These are phyloP conservation scores for Chloroceryle aenea DNA, from an alignment of 2,113 vertebrate genomes.

Conservation along the genomic window DNA sequence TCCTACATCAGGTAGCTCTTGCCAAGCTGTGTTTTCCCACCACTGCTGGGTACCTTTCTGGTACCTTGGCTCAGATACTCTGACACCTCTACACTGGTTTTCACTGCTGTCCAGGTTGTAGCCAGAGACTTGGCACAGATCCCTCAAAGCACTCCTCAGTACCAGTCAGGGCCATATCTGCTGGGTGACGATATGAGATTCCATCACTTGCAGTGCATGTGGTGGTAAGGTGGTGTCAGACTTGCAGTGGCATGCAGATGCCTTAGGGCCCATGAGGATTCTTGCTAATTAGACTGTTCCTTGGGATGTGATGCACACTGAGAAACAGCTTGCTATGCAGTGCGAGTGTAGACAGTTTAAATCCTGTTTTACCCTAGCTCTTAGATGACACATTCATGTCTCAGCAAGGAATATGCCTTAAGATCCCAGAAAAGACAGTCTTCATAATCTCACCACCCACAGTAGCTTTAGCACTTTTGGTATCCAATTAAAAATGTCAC, in stretches of 20 bases:
- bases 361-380: not conserved
- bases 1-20: fast-evolving
- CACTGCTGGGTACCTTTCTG: not conserved
- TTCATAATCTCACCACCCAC: not conserved
- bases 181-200: not conserved
- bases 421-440: not conserved
- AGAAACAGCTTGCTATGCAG: not conserved
- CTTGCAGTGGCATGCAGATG: not conserved
- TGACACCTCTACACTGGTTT: fast-evolving
- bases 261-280: not conserved
- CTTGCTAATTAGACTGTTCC: not conserved
- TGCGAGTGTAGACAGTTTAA: not conserved
- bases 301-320: not conserved
- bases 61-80: not conserved
- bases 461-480: not conserved
- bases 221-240: not conserved
- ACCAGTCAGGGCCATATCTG: not conserved
- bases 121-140: not conserved
- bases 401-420: not conserved
- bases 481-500: not conserved
- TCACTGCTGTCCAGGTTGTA: not conserved
- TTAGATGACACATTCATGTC: not conserved
- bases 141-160: not conserved
- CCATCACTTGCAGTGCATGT: not conserved
- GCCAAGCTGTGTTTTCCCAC: not conserved